Evolutionary conservation across 2,888 invertebrate genomes (phyloP), one percentile per base, ranked within the genome.

Genomic region (Philereme vetulata): DNA sequence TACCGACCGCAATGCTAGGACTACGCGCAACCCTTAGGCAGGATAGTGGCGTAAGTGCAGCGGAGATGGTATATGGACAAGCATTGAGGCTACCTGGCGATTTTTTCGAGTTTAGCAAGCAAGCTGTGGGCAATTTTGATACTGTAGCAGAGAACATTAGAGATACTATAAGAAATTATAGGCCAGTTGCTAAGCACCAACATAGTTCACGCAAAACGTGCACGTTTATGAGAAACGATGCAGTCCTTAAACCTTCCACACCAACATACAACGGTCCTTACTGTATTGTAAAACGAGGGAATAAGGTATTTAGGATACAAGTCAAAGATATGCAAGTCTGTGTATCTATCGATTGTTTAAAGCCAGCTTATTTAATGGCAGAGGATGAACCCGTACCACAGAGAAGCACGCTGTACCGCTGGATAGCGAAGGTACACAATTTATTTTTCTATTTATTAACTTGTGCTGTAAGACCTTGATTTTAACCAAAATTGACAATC

Each of bases 211-310:
- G 67, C 34, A 36, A 57, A 0, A n/a, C n/a, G n/a, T 48, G 53
- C 32, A 62, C 67, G 5, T 67, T 67, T 36, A 7, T 67, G 0
- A 56, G 65, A 7, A 53, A 51, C 9, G 64, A 64, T 11, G 43
- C 49, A n/a, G 51, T 59, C 5, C 50, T 46, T 32, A 62, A 43
- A 11, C 51, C 65, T 1, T 21, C 63, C 6, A 48, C 48, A 45
- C 42, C 54, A 10, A 40, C 64, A 3, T 64, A 64, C 43, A 36
- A 56, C 11, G 60, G 60, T 4, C 65, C 60, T 0, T 60, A 60
- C 34, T 8, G 36, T 7, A 60, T 65, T 0, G 5, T 68, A 0
- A 48, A 43, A 11, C 55, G 67, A 3, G 4, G 35, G 0, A 48
- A 60, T 0, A 65, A 64, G 46, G 45, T 40, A 0, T 64, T 21